Percentiles rank a stretch among this genome's conserved stretches.
Conservation (phyloP, 2,888 invertebrate genomes). For the Cecidostiba fungosa region DNA sequence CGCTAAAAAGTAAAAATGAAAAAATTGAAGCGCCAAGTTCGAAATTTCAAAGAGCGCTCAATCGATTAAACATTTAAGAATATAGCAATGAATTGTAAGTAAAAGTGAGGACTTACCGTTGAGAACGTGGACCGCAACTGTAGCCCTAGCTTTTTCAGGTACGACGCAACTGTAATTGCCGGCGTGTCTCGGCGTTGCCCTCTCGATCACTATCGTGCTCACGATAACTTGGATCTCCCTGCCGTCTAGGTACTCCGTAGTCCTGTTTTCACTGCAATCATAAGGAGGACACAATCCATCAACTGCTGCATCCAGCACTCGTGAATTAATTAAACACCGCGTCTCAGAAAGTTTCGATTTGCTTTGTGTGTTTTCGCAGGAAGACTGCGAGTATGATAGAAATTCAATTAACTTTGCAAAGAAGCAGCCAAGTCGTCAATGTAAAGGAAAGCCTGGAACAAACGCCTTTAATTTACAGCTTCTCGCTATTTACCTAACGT, state of each 20-base stretch:
- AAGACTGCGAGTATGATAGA: background rate
- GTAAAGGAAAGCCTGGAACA: background rate
- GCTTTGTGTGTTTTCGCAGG: background rate
- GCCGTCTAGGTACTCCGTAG: slow-evolving; percentile 75
- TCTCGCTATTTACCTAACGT: slow-evolving; percentile 81
- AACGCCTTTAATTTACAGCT: background rate
- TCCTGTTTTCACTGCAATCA: slow-evolving; percentile 81
- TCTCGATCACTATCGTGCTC: slow-evolving; percentile 82
- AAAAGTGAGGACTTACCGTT: slow-evolving; percentile 81
- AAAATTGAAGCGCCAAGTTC: too few relatives aligned
- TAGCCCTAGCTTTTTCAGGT: slow-evolving; percentile 81
- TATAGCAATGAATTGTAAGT: background rate
- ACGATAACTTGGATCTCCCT: slow-evolving; percentile 78
- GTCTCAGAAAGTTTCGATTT: background rate
- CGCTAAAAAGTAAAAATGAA: too few relatives aligned
- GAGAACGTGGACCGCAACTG: slow-evolving; percentile 84
- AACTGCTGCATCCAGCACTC: background rate
- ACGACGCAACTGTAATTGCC: slow-evolving; percentile 84
- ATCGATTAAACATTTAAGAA: too few relatives aligned
- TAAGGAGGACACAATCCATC: background rate
- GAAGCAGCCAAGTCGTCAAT: background rate
- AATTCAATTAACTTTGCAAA: slow-evolving; percentile 48
- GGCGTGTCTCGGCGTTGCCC: slow-evolving; percentile 82
- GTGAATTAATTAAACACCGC: background rate
- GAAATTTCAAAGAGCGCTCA: too few relatives aligned